Base-by-base conservation (phyloP, 2,888 invertebrate genomes). In the Aplocera efformata region DNA sequence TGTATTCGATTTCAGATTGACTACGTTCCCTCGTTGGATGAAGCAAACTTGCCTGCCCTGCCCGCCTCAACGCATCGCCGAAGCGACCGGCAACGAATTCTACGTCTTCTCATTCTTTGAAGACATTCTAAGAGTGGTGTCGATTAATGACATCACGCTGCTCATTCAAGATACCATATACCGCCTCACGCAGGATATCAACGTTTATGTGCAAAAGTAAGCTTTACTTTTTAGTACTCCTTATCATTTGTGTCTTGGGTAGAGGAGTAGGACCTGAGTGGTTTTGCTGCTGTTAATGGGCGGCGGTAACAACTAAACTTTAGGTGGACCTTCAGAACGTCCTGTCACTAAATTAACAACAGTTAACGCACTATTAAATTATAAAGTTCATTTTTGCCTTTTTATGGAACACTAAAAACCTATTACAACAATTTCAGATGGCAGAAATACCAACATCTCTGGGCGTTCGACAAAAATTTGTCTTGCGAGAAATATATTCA, bases 11-110 rank as follows among this genome's bases (percentile, higher is more conserved):
- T 26, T 0, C 61, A 94, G 94, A 45, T 72, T 96, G 4, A 94
- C 93, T 58, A 75, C 89, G 0, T 95, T 97, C 64, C 91, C 94
- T 0, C 92, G 97, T 6, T 98, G 97, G 97, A 94, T 95, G 94
- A 89, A 92, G 57, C 92, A 92, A 7, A 94, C 94, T 0, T 97
- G 97, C 61, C 66, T 95, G 0, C 90, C 92, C 24, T 94, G 94
- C 45, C 89, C 91, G 1, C 91, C 93, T 0, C 90, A 92, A 50
- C 73, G 72, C 1, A 77, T 91, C 6, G 81, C 86, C 0, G 90
- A 90, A 1, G 89, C 90, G 23, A 92, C 82, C 0, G 85, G 85
- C 46, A 84, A 81, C 40, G 88, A 88, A 48, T 89, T 89, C 41
- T 91, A 91, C 54, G 84, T 90, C 1, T 95, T 94, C 71, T 94